Base-by-base conservation (phyloP, 2,113 vertebrate genomes). In the Hemicordylus capensis region DNA sequence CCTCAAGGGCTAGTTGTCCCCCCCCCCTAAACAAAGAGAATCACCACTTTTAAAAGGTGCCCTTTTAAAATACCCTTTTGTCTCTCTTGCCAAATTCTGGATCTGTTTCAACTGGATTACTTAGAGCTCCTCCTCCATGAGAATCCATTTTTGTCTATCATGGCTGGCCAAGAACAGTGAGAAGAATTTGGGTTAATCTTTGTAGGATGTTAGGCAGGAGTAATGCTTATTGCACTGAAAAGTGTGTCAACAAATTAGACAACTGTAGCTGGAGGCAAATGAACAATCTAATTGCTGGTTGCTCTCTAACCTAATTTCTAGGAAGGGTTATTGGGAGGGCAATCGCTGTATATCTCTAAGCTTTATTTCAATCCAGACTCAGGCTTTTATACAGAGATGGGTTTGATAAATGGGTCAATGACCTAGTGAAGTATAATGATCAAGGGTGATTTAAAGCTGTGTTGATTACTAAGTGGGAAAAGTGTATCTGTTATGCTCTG, bases 171-270 rank as follows among this genome's bases (percentile, higher is more conserved):
- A 58, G 54, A 56, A 79, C n/a, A 51, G 15, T 34, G 19, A 37
- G 67, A 72, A 51, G 59, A 80, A 85, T 61, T 51, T 70, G 34
- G 84, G 56, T 85, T 67, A 73, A 26, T 61, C 22, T 61, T 61
- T 31, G 76, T 51, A 79, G 66, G 84, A 79, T 73, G 15, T 28
- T 80, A 54, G 66, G 15, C 37, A 22, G 20, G 76, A 24, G 31
- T 26, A 77, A 51, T 48, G 42, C 66, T 37, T 51, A 51, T 59
- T 76, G 72, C 34, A 75, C 24, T 72, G 54, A 28, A 70, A 85
- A 85, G 76, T 85, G 39, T 72, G 84, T 72, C 66, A 85, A 22
- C 56, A 56, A 85, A 85, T 85, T 79, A 80, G 67, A 80, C 58
- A 80, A 51, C 66, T 85, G 51, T 14, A 37, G 76, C 76, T 85